Conservation (phyloP, 1,140 invertebrate species). For the Aphis gossypii region DNA sequence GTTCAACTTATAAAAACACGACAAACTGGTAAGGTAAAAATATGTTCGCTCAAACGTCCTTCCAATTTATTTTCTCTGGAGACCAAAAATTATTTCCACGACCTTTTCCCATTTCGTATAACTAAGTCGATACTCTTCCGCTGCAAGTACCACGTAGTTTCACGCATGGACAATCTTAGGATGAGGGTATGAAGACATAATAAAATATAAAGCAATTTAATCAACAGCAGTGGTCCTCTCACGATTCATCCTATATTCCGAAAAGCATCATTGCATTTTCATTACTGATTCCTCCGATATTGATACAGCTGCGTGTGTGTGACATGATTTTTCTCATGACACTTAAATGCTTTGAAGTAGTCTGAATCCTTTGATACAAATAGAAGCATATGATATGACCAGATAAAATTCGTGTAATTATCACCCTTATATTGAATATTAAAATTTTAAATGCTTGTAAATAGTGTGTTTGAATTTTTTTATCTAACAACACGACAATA, state of each 20-base stretch:
- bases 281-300: background rate
- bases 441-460: background rate
- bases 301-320: background rate
- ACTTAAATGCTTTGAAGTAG: background rate
- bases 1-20: background rate
- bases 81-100: background rate
- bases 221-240: conserved; percentile 4
- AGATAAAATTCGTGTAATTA: background rate
- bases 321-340: background rate
- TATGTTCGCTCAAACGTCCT: background rate
- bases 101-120: background rate
- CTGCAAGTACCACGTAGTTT: background rate
- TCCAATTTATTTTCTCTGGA: background rate
- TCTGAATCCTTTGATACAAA: background rate
- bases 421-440: background rate
- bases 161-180: background rate
- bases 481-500: background rate
- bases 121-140: background rate
- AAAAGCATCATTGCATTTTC: background rate
- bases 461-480: background rate
- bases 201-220: conserved; percentile 14
- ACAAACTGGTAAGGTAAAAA: background rate
- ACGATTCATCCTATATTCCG: background rate
- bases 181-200: background rate
- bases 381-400: background rate